phyloP scores from a whole-genome alignment of 2,113 vertebrate species.

The Oceanodroma tethys region DNA sequence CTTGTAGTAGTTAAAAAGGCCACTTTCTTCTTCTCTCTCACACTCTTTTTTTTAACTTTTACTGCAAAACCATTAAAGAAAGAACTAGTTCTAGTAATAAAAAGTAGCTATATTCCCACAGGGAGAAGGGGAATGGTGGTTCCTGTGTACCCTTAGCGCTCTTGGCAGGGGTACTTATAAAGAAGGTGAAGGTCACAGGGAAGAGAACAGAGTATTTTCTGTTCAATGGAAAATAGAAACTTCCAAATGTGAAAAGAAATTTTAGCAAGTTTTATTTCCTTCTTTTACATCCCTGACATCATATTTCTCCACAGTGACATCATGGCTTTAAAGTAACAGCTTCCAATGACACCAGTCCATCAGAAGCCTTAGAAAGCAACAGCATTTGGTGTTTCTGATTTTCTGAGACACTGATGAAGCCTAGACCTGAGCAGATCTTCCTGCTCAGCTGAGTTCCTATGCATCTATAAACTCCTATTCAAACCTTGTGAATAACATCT shows the following conservation, averaged over 20 bases:
- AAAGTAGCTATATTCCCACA: slow-evolving; percentile 55
- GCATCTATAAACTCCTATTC: slow-evolving; percentile 51
- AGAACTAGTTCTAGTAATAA: slow-evolving; percentile 66
- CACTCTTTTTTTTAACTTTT: slow-evolving; percentile 52
- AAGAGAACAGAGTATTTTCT: slow-evolving; percentile 71
- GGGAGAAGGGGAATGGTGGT: slow-evolving; percentile 36
- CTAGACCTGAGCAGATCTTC: background rate
- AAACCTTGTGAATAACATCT: slow-evolving; percentile 38
- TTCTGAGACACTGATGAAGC: background rate
- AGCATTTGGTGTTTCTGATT: background rate
- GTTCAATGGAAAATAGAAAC: slow-evolving; percentile 60
- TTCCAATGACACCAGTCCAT: background rate
- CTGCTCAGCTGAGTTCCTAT: background rate
- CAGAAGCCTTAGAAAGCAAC: slow-evolving; percentile 21
- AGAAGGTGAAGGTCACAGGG: slow-evolving; percentile 36
- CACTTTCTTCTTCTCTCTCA: slow-evolving; percentile 48
- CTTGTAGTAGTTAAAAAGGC: slow-evolving; percentile 56
- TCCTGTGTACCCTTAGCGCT: slow-evolving; percentile 28
- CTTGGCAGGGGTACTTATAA: slow-evolving; percentile 57
- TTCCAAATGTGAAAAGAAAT: slow-evolving; percentile 42
- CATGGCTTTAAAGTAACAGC: slow-evolving; percentile 54
- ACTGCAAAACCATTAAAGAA: slow-evolving; percentile 70
- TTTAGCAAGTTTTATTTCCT: slow-evolving; percentile 56
- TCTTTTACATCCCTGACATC: slow-evolving; percentile 72
- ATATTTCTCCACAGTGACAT: slow-evolving; percentile 60